A percentile compares a stretch with the other conserved stretches of the same genome.
Evolutionary conservation across 1,140 invertebrate species (phyloP).

Genomic region (Ceratina japonica): DNA sequence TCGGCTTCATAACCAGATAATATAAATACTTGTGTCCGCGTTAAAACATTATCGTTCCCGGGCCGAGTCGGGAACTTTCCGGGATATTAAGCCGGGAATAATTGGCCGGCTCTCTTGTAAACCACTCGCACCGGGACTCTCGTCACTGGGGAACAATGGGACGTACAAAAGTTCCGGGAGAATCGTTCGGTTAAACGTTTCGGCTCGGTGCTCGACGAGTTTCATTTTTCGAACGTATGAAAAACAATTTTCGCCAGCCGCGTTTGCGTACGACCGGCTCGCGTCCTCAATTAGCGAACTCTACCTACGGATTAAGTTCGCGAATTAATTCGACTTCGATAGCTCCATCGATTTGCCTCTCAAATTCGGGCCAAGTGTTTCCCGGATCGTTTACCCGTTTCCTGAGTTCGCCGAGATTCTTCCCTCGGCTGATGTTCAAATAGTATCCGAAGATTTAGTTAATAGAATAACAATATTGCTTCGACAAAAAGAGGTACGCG

Average conservation of each 20-base stretch:
- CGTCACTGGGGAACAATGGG: too few relatives aligned
- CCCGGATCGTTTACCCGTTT: not conserved
- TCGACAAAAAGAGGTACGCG: too few relatives aligned
- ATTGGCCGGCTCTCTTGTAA: too few relatives aligned
- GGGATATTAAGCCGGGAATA: too few relatives aligned
- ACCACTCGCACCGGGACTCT: too few relatives aligned
- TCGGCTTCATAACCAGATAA: not conserved
- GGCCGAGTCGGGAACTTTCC: too few relatives aligned
- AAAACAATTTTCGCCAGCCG: slow-evolving; percentile 12
- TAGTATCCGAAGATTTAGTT: too few relatives aligned
- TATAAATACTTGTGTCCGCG: not conserved
- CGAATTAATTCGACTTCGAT: slow-evolving; percentile 27
- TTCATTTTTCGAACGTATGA: slow-evolving; percentile 1
- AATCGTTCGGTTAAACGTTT: too few relatives aligned
- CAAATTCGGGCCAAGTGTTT: not conserved
- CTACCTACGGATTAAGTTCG: slow-evolving; percentile 10
- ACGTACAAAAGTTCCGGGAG: too few relatives aligned
- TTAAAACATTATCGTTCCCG: not conserved
- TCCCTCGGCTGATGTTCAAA: too few relatives aligned
- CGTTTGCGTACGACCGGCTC: not conserved
- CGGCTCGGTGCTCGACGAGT: not conserved
- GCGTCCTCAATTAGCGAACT: slow-evolving; percentile 19
- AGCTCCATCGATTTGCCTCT: not conserved
- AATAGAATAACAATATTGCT: too few relatives aligned
- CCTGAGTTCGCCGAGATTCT: too few relatives aligned